A percentile compares a stretch with the other conserved stretches of the same genome.
phyloP scores from a whole-genome alignment of 2,113 vertebrate genomes.

The Prolemur simus region DNA sequence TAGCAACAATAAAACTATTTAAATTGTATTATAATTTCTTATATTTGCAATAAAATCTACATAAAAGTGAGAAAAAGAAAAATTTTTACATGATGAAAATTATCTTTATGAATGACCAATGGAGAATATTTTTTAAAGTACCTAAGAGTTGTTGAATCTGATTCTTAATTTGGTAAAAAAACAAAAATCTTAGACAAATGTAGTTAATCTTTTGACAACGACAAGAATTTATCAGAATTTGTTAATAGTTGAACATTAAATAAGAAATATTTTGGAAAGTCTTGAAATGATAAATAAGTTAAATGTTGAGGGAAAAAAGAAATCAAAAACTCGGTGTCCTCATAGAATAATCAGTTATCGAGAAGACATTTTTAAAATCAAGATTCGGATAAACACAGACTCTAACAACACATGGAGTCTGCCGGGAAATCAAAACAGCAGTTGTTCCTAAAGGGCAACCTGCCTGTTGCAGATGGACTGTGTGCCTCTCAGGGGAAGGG shows the following conservation, averaged over 20 bases:
- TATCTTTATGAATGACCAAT: neutral
- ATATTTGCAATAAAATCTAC: neutral
- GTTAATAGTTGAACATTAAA: neutral
- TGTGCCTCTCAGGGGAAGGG: neutral
- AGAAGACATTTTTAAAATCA: constrained; percentile 12
- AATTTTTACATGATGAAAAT: neutral
- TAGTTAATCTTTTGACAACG: neutral
- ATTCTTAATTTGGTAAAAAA: neutral
- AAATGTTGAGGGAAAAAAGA: neutral
- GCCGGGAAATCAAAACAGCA: constrained; percentile 17
- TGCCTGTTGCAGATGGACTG: neutral
- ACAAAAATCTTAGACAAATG: neutral
- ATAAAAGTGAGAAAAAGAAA: neutral
- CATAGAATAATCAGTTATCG: neutral
- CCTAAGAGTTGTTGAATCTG: neutral
- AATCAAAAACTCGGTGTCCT: neutral
- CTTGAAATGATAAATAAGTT: neutral
- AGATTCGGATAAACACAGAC: constrained; percentile 30
- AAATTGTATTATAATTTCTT: neutral
- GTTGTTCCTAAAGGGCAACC: constrained; percentile 50
- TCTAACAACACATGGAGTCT: neutral
- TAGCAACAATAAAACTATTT: neutral
- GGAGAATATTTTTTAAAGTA: neutral
- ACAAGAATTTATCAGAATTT: neutral
- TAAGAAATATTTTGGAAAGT: neutral